phyloP scores from a whole-genome alignment of 2,113 vertebrate species.

The Corythornis vintsioides region DNA sequence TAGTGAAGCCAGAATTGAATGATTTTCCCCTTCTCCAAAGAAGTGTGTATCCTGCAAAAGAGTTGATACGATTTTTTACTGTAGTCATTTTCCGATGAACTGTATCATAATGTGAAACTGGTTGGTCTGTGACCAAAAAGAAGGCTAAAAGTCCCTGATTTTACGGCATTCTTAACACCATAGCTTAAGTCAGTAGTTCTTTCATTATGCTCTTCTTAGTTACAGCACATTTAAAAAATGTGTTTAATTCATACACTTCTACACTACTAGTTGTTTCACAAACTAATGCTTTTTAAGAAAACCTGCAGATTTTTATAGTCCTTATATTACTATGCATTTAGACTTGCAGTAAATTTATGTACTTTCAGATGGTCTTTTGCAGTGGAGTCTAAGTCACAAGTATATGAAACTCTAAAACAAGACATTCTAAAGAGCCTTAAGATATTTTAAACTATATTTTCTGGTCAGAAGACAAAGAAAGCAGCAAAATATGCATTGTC shows the following conservation, averaged over 20 bases:
- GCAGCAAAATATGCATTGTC: not conserved
- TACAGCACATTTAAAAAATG: not conserved
- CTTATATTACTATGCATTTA: not conserved
- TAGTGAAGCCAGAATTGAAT: not conserved
- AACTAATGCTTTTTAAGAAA: not conserved
- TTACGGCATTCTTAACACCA: not conserved
- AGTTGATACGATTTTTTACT: fast-evolving
- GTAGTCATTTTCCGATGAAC: not conserved
- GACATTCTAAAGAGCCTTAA: not conserved
- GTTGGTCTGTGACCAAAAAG: not conserved
- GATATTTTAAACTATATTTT: not conserved
- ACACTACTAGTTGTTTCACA: not conserved
- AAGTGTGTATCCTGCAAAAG: not conserved
- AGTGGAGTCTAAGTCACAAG: not conserved
- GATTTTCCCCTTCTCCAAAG: not conserved
- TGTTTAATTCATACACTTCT: not conserved
- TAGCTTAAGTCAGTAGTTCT: not conserved
- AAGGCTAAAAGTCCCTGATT: not conserved
- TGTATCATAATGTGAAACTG: not conserved
- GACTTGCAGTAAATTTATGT: not conserved
- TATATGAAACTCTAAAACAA: not conserved
- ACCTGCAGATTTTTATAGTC: not conserved
- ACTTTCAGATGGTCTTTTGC: not conserved
- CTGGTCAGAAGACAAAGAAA: not conserved
- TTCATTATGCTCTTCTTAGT: not conserved